These are phyloP conservation scores for Rhombomys opimus DNA, from an alignment of 2,113 vertebrate species.

Conservation along the genomic window DNA sequence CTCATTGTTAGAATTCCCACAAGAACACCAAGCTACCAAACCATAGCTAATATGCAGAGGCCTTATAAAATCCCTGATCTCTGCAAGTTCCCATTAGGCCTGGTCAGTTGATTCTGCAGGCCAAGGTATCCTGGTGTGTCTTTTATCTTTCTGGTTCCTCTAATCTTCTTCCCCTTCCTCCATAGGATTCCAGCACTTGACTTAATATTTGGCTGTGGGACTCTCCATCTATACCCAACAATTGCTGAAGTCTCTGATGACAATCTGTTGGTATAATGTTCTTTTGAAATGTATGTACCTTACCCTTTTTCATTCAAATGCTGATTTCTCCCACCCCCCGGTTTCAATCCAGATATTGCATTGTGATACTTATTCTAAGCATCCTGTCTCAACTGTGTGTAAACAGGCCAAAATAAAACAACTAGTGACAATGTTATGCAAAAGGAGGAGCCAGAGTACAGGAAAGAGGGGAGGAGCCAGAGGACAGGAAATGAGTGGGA, in stretches of 20 bases:
- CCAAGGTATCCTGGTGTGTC: neutral
- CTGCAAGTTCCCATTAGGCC: neutral
- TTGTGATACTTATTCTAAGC: too few relatives aligned
- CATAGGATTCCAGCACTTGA: neutral
- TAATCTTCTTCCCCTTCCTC: neutral
- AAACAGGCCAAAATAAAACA: too few relatives aligned
- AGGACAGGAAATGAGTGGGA: too few relatives aligned
- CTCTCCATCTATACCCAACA: neutral
- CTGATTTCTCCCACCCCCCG: too few relatives aligned
- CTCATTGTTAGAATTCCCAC: neutral
- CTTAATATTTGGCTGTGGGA: neutral
- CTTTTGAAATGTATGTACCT: too few relatives aligned
- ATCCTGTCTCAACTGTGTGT: too few relatives aligned
- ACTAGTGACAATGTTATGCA: too few relatives aligned
- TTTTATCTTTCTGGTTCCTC: neutral
- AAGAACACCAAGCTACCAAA: neutral
- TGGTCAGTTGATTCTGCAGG: neutral
- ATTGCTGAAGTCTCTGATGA: neutral
- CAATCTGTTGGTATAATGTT: neutral
- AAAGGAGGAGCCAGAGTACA: too few relatives aligned
- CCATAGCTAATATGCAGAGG: neutral
- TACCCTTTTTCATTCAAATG: too few relatives aligned
- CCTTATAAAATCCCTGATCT: neutral
- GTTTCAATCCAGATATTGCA: too few relatives aligned
- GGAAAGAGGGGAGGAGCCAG: too few relatives aligned